phyloP scores from a whole-genome alignment of 1,140 invertebrate genomes.

The Euwallacea similis region DNA sequence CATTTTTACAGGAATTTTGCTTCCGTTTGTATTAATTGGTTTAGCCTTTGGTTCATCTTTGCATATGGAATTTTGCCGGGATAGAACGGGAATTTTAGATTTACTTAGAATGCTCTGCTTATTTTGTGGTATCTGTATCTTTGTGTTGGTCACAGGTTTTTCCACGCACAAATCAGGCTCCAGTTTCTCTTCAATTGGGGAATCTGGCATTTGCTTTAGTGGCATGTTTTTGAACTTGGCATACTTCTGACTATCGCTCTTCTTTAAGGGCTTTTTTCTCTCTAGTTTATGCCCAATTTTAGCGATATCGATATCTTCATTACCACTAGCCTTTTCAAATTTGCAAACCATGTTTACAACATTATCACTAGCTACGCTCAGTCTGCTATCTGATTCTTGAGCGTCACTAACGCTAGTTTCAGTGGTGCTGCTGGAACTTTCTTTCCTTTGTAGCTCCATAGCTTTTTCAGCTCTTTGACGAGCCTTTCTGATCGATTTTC shows the following conservation, averaged over 20 bases:
- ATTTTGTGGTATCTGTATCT: slow-evolving; percentile 49
- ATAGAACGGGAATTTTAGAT: slow-evolving; percentile 50
- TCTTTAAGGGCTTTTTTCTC: slow-evolving; percentile 36
- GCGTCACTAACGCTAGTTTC: slow-evolving; percentile 38
- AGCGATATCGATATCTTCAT: not conserved
- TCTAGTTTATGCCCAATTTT: slow-evolving; percentile 21
- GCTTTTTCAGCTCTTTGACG: slow-evolving; percentile 21
- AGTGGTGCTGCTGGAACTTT: slow-evolving; percentile 39
- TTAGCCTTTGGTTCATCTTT: slow-evolving; percentile 33
- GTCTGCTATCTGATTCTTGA: slow-evolving; percentile 21
- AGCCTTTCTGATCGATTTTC: slow-evolving; percentile 34
- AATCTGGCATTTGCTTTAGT: slow-evolving; percentile 10
- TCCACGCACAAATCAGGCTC: slow-evolving; percentile 14
- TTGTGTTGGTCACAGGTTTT: slow-evolving; percentile 42
- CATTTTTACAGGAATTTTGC: slow-evolving; percentile 48
- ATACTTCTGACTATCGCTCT: slow-evolving; percentile 36
- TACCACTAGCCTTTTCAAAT: not conserved
- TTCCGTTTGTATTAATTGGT: slow-evolving; percentile 36
- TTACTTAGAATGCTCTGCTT: slow-evolving; percentile 41
- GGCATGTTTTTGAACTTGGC: slow-evolving; percentile 36
- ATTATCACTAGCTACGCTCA: not conserved
- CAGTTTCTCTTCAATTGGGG: slow-evolving; percentile 35
- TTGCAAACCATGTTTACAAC: slow-evolving; percentile 19
- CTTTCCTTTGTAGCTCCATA: slow-evolving; percentile 14
- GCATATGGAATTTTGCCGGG: slow-evolving; percentile 44